Conservation (phyloP, 2,888 invertebrate genomes). For the Germaria angustata region DNA sequence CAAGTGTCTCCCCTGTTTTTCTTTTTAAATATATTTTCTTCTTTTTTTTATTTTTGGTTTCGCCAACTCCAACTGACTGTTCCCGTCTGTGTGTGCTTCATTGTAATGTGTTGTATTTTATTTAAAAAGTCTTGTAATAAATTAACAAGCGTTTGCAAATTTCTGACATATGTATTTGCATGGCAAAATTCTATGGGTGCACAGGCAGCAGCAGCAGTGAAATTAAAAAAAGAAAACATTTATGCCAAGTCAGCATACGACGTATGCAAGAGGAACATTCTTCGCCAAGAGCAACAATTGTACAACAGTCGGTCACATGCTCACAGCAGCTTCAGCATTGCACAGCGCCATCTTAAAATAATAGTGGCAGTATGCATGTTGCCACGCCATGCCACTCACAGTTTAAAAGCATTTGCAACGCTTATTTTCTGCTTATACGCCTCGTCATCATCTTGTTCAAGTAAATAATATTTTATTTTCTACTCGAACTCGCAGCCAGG, state of each 20-base stretch:
- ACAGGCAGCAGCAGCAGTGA: slow-evolving; percentile 44
- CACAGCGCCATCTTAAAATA: slow-evolving; percentile 43
- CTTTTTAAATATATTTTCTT: slow-evolving; percentile 8
- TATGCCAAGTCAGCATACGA: slow-evolving; percentile 53
- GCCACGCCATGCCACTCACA: slow-evolving; percentile 27
- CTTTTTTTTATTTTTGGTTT: neutral
- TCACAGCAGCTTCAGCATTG: slow-evolving; percentile 9
- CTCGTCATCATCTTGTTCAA: slow-evolving; percentile 69
- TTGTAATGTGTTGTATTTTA: slow-evolving; percentile 59
- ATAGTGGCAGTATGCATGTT: slow-evolving; percentile 21
- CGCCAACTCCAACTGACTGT: neutral
- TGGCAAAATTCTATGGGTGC: slow-evolving; percentile 57
- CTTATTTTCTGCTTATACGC: slow-evolving; percentile 65
- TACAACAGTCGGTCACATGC: slow-evolving; percentile 42
- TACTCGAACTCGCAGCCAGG: neutral
- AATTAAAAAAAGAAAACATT: slow-evolving; percentile 34
- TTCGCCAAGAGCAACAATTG: slow-evolving; percentile 36
- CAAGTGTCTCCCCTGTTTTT: slow-evolving; percentile 53
- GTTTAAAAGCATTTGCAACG: slow-evolving; percentile 54
- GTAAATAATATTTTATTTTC: slow-evolving; percentile 60
- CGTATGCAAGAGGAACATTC: neutral
- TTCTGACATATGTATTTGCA: slow-evolving; percentile 70
- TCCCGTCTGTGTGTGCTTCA: neutral
- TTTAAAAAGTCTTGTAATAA: slow-evolving; percentile 69
- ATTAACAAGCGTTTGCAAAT: slow-evolving; percentile 70